Base-by-base conservation (phyloP, 1,140 invertebrate species). In the Atta texana region DNA sequence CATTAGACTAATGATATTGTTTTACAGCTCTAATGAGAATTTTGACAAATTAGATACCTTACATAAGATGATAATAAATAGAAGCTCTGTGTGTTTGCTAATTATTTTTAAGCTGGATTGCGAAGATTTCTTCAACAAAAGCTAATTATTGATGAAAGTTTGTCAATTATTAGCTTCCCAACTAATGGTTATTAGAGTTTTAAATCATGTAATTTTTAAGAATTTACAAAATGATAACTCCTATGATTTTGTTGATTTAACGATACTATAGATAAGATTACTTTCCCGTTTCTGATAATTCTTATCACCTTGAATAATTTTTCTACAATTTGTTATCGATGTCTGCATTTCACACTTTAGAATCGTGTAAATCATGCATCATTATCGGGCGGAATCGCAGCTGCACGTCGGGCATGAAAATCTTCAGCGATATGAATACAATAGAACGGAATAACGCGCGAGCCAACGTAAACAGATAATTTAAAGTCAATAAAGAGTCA, bases 361-460 rank as follows among this genome's bases (percentile, higher is more conserved):
- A 66, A 34, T 69, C 51, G 49, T 5, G 49, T 51, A 78, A 78
- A 61, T 6, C 4, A 18, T 44, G 39, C 39, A 44, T 12, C 49
- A 12, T 53, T 14, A 24, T 39, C 8, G 14, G 10, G 16, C 34
- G n/a, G 21, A 80, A 80, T 53, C 3, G 18, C 44, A 21, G 28
- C n/a, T 66, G 63, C n/a, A 39, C 28, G 28, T 64, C 12, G 7
- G 24, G 24, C 34, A n/a, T 59, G 61, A 89, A 89, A 81, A 69
- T 78, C 31, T 53, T 55, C 3, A 28, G 6, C 18, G 31, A 77
- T 90, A 89, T 87, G 71, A 89, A 89, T 89, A 89, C 87, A 89
- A 89, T 89, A 53, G 69, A 44, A 24, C 14, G 51, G n/a, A 18
- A 87, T 69, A 69, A 68, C 51, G 7, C 21, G 39, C 51, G 51